Conservation (phyloP, 2,888 invertebrate genomes). For the Empis stercorea region DNA sequence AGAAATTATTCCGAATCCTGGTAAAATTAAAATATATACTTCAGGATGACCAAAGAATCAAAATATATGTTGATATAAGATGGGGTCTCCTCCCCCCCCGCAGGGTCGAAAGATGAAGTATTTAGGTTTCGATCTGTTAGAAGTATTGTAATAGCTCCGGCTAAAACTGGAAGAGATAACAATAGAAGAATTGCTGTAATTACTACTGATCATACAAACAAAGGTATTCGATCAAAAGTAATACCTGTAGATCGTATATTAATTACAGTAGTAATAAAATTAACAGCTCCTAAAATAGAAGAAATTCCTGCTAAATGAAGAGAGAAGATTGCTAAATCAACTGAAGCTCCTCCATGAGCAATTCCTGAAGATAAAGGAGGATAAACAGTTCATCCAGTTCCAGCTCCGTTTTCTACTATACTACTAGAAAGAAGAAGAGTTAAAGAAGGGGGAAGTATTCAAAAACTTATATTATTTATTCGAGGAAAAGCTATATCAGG, state of each 20-base stretch:
- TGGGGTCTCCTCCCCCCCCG: conserved; percentile 68
- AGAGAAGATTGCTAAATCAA: conserved; percentile 66
- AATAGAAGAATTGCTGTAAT: conserved; percentile 52
- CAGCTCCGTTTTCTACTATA: conserved; percentile 54
- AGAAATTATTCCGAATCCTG: conserved; percentile 70
- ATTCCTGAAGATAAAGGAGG: conserved; percentile 53
- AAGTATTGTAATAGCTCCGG: conserved; percentile 67
- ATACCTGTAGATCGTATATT: conserved; percentile 53
- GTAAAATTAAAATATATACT: conserved; percentile 76
- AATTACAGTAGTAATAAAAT: conserved; percentile 65
- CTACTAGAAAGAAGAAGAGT: conserved; percentile 49
- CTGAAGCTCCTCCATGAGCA: conserved; percentile 51
- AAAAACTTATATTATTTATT: conserved; percentile 77
- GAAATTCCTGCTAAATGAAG: conserved; percentile 61
- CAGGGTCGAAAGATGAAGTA: conserved; percentile 69
- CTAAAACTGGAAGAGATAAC: conserved; percentile 60
- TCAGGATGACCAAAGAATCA: conserved; percentile 83
- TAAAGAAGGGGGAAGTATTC: conserved; percentile 58
- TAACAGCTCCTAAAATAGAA: conserved; percentile 62
- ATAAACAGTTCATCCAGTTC: conserved; percentile 69
- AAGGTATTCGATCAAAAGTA: conserved; percentile 49
- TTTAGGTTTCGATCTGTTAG: conserved; percentile 68
- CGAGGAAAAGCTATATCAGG: conserved; percentile 75
- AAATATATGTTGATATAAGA: conserved; percentile 72
- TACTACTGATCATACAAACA: conserved; percentile 63